Evolutionary conservation across 2,113 vertebrate species (phyloP).

Genomic region (Oncorhynchus nerka): DNA sequence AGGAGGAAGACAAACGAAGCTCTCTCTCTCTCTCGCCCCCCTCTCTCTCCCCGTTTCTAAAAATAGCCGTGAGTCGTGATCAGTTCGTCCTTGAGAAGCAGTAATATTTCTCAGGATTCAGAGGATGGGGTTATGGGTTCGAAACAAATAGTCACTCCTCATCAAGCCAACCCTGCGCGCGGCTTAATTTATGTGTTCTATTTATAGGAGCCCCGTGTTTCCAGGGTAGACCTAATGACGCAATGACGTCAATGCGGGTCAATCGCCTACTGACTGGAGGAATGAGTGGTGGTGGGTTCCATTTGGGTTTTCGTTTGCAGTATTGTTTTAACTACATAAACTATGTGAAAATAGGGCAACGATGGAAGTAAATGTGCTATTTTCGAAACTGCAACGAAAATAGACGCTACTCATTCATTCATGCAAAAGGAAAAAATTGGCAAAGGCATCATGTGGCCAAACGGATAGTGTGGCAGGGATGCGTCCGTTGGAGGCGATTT

Average conservation of each 20-base stretch:
- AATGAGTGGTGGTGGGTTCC: constrained; percentile 74
- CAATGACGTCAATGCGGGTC: constrained; percentile 96
- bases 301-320: constrained; percentile 78
- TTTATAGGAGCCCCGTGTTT: constrained; percentile 89
- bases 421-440: constrained; percentile 60
- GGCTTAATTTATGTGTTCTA: constrained; percentile 89
- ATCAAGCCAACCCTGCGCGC: constrained; percentile 72
- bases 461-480: constrained; percentile 61
- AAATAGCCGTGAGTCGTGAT: constrained; percentile 78
- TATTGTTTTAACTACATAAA: constrained; percentile 68
- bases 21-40: constrained; percentile 22
- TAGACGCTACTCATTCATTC: constrained; percentile 45
- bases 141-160: constrained; percentile 82
- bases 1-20: constrained; percentile 46
- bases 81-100: constrained; percentile 68
- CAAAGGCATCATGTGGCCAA: constrained; percentile 58
- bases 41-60: constrained; percentile 66
- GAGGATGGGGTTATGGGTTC: constrained; percentile 70
- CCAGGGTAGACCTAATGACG: constrained; percentile 95
- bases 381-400: constrained; percentile 49
- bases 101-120: constrained; percentile 70
- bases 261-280: constrained; percentile 86
- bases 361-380: constrained; percentile 55
- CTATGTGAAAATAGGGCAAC: constrained; percentile 62
- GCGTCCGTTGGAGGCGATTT: constrained; percentile 58